Conservation (phyloP, 2,113 vertebrate species). For the Athene noctua region DNA sequence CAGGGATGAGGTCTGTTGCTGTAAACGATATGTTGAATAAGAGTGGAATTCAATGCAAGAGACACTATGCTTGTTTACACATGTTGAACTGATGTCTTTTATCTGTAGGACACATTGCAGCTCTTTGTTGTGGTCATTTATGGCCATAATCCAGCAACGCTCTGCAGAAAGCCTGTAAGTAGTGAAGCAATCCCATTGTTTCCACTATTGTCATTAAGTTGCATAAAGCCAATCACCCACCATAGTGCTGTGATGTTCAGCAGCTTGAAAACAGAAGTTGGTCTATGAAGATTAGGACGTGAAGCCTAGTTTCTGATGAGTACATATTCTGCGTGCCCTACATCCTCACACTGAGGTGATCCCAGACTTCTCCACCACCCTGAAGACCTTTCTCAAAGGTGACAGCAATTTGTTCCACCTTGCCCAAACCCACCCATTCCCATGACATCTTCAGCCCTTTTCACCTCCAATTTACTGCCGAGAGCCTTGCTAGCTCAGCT, state of each 20-base stretch:
- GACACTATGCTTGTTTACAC: background rate
- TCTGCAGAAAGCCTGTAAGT: background rate
- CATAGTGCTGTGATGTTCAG: background rate
- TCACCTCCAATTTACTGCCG: background rate
- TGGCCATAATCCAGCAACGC: background rate
- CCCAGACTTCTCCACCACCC: background rate
- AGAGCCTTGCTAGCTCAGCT: background rate
- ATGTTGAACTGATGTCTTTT: background rate
- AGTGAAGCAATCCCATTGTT: background rate
- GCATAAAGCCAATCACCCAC: background rate
- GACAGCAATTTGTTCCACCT: background rate
- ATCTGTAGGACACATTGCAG: background rate
- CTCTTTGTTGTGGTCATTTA: conserved; percentile 1
- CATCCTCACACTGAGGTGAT: background rate
- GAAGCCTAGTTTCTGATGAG: background rate
- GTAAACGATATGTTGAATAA: background rate
- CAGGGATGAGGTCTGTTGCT: conserved; percentile 18
- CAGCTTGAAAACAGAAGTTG: background rate
- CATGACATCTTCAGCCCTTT: background rate
- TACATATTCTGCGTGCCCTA: background rate
- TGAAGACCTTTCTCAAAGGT: background rate
- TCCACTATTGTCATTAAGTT: background rate
- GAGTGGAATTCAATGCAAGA: conserved; percentile 24
- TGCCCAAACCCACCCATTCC: background rate
- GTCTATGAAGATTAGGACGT: background rate